Conservation (phyloP, 2,888 invertebrate species). For the Rosalia funebris region DNA sequence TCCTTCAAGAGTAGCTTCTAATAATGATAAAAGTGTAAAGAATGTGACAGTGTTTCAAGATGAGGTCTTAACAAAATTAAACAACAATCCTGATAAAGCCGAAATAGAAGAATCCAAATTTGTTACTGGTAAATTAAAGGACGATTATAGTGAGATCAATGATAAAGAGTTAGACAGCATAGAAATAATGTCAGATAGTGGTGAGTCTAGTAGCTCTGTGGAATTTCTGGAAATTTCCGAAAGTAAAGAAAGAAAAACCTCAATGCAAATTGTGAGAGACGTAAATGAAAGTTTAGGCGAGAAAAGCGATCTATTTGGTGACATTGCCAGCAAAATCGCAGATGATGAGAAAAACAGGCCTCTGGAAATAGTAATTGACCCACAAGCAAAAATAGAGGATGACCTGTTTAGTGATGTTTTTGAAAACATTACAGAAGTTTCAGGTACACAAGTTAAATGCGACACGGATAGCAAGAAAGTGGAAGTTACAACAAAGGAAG, state of each 20-base stretch:
- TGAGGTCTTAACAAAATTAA: no score
- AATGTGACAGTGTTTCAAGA: no score
- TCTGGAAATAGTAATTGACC: conserved; percentile 63
- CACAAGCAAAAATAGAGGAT: conserved; percentile 62
- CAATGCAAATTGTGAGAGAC: conserved; percentile 62
- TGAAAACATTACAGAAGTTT: conserved; percentile 31
- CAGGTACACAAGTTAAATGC: conserved; percentile 5
- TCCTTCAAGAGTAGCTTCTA: no score
- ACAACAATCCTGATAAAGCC: not conserved
- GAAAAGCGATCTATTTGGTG: conserved; percentile 75
- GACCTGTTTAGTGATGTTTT: conserved; percentile 81
- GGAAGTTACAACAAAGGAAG: not conserved
- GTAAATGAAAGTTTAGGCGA: conserved; percentile 62
- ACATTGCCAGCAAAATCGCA: conserved; percentile 67
- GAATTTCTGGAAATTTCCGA: conserved; percentile 63
- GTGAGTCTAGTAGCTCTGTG: conserved; percentile 51
- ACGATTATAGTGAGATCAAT: not conserved
- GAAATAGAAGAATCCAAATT: not conserved
- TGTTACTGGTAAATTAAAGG: not conserved
- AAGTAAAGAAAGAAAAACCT: conserved; percentile 28
- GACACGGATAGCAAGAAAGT: not conserved
- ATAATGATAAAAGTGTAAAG: no score
- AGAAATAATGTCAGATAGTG: conserved; percentile 51
- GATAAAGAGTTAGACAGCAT: not conserved
- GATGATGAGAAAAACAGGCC: conserved; percentile 10